phyloP scores from a whole-genome alignment of 2,888 invertebrate species.

The Sussaba pulchella region DNA sequence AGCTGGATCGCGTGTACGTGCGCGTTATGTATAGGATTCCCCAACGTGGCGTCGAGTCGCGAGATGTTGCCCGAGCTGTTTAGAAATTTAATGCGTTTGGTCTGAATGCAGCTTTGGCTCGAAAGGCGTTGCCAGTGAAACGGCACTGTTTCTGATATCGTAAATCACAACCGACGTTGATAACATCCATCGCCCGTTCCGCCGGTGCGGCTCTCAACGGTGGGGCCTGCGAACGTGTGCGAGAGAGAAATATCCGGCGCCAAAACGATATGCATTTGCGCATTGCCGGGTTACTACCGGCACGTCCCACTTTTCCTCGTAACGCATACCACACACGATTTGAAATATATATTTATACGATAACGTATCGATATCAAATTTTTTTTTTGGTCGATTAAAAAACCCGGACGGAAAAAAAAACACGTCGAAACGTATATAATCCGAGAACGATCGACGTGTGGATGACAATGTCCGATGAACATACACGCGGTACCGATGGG shows the following conservation, averaged over 20 bases:
- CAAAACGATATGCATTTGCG: slow-evolving; percentile 70
- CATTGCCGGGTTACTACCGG: slow-evolving; percentile 33
- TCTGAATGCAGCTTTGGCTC: slow-evolving; percentile 26
- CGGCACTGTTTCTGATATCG: slow-evolving; percentile 74
- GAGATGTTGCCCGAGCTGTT: slow-evolving; percentile 63
- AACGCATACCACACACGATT: neutral
- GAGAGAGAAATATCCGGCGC: slow-evolving; percentile 8
- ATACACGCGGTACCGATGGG: neutral
- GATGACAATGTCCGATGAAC: too few relatives aligned
- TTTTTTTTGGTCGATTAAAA: neutral
- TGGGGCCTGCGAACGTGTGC: slow-evolving; percentile 2
- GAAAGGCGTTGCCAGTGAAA: slow-evolving; percentile 69
- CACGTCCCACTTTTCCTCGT: neutral
- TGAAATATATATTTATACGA: slow-evolving; percentile 35
- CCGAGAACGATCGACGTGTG: neutral
- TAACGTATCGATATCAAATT: slow-evolving; percentile 26
- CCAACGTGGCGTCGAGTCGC: slow-evolving; percentile 56
- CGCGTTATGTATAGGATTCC: slow-evolving; percentile 12
- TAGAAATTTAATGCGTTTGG: slow-evolving; percentile 74
- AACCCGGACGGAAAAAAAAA: too few relatives aligned
- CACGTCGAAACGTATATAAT: neutral
- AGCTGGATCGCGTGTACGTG: slow-evolving; percentile 13
- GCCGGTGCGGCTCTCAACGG: neutral
- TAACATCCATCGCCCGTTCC: slow-evolving; percentile 52
- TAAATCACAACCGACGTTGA: slow-evolving; percentile 73